A percentile compares a stretch with the other conserved stretches of the same genome.
Evolutionary conservation across 2,113 vertebrate genomes (phyloP).

Genomic region (Pygoscelis adeliae): DNA sequence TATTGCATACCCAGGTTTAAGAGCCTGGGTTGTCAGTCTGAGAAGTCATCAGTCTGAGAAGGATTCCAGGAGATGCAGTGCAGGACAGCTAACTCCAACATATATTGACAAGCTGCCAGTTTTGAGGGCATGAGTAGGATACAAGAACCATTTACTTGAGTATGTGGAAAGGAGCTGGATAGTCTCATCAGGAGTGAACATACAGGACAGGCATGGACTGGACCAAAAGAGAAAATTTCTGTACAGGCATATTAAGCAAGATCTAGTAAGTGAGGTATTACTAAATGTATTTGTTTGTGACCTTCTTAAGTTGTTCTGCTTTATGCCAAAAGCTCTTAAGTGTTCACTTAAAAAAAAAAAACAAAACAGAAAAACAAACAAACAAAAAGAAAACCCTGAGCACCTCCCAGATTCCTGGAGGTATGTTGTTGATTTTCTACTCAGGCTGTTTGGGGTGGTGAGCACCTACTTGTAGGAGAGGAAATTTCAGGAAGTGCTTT

Average conservation of each 20-base stretch:
- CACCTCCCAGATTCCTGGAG: neutral
- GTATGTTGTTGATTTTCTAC: neutral
- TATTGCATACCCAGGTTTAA: neutral
- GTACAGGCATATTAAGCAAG: neutral
- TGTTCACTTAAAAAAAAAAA: neutral
- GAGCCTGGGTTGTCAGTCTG: neutral
- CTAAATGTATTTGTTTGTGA: neutral
- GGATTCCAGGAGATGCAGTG: neutral
- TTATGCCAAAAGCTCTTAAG: neutral
- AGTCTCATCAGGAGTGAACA: neutral
- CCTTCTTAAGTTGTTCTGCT: neutral
- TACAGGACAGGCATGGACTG: neutral
- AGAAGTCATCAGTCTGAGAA: neutral
- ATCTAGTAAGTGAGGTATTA: neutral
- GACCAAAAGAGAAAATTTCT: neutral
- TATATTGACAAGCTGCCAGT: neutral
- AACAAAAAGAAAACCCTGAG: neutral
- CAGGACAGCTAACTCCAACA: neutral
- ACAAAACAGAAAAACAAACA: no score
- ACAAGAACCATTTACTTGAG: neutral
- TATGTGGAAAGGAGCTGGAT: neutral
- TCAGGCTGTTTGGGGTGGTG: neutral
- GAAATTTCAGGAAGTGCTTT: neutral
- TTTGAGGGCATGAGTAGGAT: neutral
- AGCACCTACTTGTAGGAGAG: neutral